Evolutionary conservation across 2,797 vertebrate species (phyloP), one percentile per base, ranked within the genome.

Genomic region (Gambusia yucatana): DNA sequence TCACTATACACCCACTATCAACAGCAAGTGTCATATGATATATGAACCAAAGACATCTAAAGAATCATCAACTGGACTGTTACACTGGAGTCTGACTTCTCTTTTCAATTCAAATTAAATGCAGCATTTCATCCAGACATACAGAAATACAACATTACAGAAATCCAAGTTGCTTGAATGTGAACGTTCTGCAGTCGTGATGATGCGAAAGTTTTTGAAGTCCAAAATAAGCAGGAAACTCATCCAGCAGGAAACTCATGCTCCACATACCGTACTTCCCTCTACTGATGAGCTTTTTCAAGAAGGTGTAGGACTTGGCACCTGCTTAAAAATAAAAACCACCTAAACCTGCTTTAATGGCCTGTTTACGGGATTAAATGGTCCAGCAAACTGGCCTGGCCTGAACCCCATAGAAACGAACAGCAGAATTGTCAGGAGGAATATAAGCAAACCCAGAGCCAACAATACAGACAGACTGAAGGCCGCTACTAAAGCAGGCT

Each of bases 191-290:
- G 22, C n/a, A 6, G 57, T 59, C 5, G 57, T 59, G 57, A 30
- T 59, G n/a, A 59, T 30, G 11, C 57, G 6, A 5, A 11, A 13
- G n/a, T 13, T 65, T 75, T 81, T 41, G 1, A 79, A 75, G 81
- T 73, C 48, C 72, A 67, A 79, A 77, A 78, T 77, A 65, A 73
- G 48, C n/a, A n/a, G n/a, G n/a, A n/a, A n/a, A n/a, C n/a, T n/a
- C 52, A 28, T 17, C 77, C 39, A 46, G n/a, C 17, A 44, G 13
- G n/a, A 44, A 71, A 46, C 41, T n/a, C 16, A 16, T 0, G 14
- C 30, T 33, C 13, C 30, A 16, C 13, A 25, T 33, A 33, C 2
- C 33, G 33, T 33, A 22, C 3, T 4, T n/a, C 9, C 52, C 52
- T 55, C 52, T 55, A 4, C 9, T 1, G 55, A 57, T 4, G 52